Percentiles rank a stretch among this genome's conserved stretches.
phyloP scores from a whole-genome alignment of 2,113 vertebrate genomes.

The Sarotherodon lohbergeri region DNA sequence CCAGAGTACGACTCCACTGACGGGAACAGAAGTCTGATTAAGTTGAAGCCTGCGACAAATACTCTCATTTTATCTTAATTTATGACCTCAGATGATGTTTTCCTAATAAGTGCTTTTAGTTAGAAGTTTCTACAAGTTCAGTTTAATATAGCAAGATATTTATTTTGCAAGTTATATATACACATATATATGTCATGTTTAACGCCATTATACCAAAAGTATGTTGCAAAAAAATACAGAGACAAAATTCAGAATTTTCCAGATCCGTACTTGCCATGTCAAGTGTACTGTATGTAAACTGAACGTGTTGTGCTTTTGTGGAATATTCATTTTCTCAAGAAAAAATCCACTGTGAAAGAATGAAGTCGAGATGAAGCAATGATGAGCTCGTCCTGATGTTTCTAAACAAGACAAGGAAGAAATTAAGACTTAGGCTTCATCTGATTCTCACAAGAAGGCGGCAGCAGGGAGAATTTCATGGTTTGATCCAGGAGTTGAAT shows the following conservation, averaged over 20 bases:
- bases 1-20: not conserved
- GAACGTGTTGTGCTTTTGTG: not conserved
- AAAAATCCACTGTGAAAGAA: not conserved
- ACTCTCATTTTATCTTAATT: not conserved
- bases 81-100: not conserved
- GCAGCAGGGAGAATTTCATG: not conserved
- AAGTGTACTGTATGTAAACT: not conserved
- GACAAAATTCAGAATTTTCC: not conserved
- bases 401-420: not conserved
- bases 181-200: not conserved
- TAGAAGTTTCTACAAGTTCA: not conserved
- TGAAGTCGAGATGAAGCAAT: rapidly evolving
- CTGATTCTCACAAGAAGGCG: rapidly evolving
- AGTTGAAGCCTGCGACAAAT: not conserved
- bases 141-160: not conserved
- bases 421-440: not conserved
- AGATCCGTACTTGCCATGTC: not conserved
- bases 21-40: not conserved
- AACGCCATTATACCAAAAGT: rapidly evolving
- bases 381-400: not conserved
- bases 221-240: rapidly evolving
- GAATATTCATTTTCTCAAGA: not conserved
- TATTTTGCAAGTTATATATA: not conserved
- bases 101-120: not conserved
- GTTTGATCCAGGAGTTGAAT: not conserved